Evolutionary conservation across 2,888 invertebrate species (phyloP).

Genomic region (Plebejus argus): DNA sequence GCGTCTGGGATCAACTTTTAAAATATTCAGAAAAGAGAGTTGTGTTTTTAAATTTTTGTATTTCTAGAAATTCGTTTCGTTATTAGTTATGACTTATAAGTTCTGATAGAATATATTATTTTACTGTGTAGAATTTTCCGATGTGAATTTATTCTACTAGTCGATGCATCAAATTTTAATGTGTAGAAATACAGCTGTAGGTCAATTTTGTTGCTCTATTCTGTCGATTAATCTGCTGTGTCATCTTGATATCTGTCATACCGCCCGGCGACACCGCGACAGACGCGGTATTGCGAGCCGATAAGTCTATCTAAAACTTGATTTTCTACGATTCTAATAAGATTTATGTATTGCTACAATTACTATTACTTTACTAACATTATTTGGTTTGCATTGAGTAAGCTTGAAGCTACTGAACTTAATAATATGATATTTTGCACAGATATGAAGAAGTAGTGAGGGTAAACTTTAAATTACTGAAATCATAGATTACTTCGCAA

Average conservation of each 20-base stretch:
- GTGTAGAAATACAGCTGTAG: background rate
- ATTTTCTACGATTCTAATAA: too few species aligned
- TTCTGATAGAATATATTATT: background rate
- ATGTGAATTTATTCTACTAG: background rate
- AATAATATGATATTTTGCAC: too few species aligned
- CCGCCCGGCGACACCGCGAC: too few species aligned
- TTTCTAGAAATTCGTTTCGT: background rate
- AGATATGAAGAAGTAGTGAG: too few species aligned
- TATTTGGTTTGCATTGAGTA: background rate
- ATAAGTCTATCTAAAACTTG: too few species aligned
- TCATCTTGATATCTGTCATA: too few species aligned
- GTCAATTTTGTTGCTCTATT: background rate
- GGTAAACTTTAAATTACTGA: too few species aligned
- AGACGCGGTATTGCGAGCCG: too few species aligned
- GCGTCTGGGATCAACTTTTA: conserved; percentile 27
- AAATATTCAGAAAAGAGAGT: conserved; percentile 15
- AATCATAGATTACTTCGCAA: too few species aligned
- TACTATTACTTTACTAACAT: too few species aligned
- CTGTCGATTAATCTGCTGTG: too few species aligned
- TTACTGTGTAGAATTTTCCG: background rate
- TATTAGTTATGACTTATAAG: background rate
- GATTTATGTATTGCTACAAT: too few species aligned
- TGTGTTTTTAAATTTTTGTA: conserved; percentile 15
- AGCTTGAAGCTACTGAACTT: background rate
- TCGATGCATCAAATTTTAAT: background rate